These are phyloP conservation scores for Delichon dasypus DNA, from an alignment of 2,797 vertebrate species.

Conservation along the genomic window DNA sequence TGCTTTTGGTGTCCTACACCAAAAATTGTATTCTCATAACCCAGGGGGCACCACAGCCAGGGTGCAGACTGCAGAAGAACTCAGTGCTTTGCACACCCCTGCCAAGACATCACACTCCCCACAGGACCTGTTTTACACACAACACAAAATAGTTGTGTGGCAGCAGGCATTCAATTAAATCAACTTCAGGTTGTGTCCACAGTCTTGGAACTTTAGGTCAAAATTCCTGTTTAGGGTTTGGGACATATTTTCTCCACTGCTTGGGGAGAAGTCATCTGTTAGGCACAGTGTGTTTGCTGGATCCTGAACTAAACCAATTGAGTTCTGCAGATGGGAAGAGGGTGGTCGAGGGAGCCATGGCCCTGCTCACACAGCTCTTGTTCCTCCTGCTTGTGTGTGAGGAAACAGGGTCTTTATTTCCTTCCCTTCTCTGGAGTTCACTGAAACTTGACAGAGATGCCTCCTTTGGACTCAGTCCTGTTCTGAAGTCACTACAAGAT, in stretches of 20 bases:
- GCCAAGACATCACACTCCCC: conserved; percentile 10
- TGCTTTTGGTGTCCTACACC: neutral
- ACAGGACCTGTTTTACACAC: neutral
- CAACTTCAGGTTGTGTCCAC: neutral
- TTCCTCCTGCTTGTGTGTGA: neutral
- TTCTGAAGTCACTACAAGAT: neutral
- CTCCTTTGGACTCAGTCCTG: neutral
- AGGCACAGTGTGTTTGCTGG: neutral
- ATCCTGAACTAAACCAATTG: neutral
- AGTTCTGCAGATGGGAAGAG: neutral
- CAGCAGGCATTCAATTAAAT: neutral
- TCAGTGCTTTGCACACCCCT: neutral
- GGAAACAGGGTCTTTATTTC: neutral
- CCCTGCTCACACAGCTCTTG: neutral
- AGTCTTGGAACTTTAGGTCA: neutral
- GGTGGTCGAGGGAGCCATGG: neutral
- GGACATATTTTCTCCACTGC: neutral
- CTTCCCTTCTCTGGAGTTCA: neutral
- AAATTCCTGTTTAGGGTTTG: neutral
- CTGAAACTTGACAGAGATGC: neutral
- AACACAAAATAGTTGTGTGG: neutral
- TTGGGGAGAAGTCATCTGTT: neutral
- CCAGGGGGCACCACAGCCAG: neutral
- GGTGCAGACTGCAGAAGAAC: neutral
- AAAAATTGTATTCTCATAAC: neutral